phyloP scores from a whole-genome alignment of 2,797 vertebrate genomes.

The Lemur catta region DNA sequence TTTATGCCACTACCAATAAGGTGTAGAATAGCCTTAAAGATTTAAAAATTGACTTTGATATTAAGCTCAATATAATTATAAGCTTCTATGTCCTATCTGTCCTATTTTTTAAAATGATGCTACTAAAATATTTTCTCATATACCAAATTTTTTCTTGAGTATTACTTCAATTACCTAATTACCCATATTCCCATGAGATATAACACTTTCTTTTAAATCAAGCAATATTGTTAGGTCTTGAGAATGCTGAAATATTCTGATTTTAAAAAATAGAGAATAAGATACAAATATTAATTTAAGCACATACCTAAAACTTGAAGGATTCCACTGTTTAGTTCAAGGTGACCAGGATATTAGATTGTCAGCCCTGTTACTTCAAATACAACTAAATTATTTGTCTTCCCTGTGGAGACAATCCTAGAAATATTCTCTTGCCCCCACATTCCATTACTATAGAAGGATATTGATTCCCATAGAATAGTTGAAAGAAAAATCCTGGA shows the following conservation, averaged over 20 bases:
- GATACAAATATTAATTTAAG: neutral
- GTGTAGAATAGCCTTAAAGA: neutral
- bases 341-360: neutral
- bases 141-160: neutral
- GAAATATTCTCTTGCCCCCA: neutral
- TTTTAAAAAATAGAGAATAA: neutral
- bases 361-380: neutral
- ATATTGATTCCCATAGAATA: neutral
- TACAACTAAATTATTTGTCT: neutral
- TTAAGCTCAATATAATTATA: neutral
- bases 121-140: neutral
- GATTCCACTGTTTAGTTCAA: neutral
- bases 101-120: neutral
- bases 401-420: neutral
- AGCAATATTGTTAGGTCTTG: neutral
- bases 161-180: neutral
- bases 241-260: neutral
- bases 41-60: slow-evolving; percentile 54
- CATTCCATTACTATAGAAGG: neutral
- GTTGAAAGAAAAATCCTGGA: neutral
- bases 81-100: neutral
- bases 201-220: neutral
- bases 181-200: neutral
- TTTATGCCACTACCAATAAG: neutral
- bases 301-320: neutral